Conservation (phyloP, 2,888 invertebrate species). For the Ellobium chinense region DNA sequence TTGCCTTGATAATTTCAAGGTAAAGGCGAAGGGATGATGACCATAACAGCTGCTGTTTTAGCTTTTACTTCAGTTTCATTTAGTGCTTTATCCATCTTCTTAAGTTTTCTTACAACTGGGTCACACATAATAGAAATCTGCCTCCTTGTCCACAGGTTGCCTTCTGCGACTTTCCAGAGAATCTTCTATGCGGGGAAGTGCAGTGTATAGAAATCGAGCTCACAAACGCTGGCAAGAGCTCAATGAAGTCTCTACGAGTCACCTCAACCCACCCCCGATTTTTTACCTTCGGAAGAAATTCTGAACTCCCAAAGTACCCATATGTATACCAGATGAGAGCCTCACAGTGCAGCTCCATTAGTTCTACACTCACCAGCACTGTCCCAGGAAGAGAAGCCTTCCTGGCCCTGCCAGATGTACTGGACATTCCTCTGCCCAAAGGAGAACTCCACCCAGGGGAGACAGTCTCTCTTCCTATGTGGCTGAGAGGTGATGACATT, state of each 20-base stretch:
- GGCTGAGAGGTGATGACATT: slow-evolving; percentile 85
- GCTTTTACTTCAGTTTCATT: too few relatives aligned
- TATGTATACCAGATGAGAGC: slow-evolving; percentile 62
- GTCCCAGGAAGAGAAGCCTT: slow-evolving; percentile 21
- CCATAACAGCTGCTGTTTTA: too few relatives aligned
- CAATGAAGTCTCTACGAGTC: slow-evolving; percentile 78
- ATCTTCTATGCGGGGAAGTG: slow-evolving; percentile 88
- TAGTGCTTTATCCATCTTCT: too few relatives aligned
- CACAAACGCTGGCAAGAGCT: slow-evolving; percentile 84
- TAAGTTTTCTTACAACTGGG: too few relatives aligned
- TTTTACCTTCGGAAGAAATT: slow-evolving; percentile 81
- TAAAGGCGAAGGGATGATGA: too few relatives aligned
- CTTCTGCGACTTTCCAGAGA: slow-evolving; percentile 85
- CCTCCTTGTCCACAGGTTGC: slow-evolving; percentile 82
- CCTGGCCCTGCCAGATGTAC: slow-evolving; percentile 58
- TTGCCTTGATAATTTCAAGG: too few relatives aligned
- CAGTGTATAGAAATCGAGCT: slow-evolving; percentile 85
- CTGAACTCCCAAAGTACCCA: slow-evolving; percentile 63
- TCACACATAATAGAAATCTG: too few relatives aligned
- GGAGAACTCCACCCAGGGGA: slow-evolving; percentile 81
- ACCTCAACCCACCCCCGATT: slow-evolving; percentile 87
- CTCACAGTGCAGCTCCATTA: slow-evolving; percentile 26
- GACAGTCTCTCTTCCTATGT: slow-evolving; percentile 82
- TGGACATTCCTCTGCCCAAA: slow-evolving; percentile 69
- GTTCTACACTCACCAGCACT: slow-evolving; percentile 38